phyloP scores from a whole-genome alignment of 2,797 vertebrate species.

The Thamnophis elegans region DNA sequence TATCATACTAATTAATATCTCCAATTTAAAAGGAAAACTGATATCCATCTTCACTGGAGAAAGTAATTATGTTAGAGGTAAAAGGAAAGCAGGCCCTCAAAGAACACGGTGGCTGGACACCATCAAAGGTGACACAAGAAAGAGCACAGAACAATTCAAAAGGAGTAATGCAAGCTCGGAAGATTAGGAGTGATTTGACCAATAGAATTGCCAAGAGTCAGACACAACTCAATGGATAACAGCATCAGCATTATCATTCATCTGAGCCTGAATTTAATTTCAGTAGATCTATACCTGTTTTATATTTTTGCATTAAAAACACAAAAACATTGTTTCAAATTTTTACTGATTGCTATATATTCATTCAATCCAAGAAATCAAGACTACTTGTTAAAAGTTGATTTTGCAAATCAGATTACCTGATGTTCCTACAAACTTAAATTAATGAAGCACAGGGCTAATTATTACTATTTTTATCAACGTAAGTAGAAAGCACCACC shows the following conservation, averaged over 20 bases:
- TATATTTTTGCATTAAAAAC: background rate
- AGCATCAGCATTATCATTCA: background rate
- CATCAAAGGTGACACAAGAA: background rate
- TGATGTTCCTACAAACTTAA: background rate
- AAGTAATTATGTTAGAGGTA: background rate
- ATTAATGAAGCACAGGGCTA: background rate
- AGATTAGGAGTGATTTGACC: background rate
- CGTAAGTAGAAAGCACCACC: background rate
- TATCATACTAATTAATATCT: background rate
- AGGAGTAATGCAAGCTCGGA: background rate
- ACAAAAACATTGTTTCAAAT: background rate
- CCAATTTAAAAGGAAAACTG: background rate
- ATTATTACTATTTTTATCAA: background rate
- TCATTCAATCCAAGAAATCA: background rate
- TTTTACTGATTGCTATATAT: background rate
- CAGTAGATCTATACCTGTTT: background rate
- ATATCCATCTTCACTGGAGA: background rate
- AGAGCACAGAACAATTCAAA: background rate
- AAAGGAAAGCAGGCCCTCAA: background rate
- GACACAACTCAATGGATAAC: background rate
- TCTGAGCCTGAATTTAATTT: background rate
- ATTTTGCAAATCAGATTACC: background rate
- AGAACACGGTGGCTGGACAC: background rate
- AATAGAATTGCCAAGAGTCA: background rate
- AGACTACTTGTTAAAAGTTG: background rate